Conservation (phyloP, 2,797 vertebrate species). For the Cheirogaleus major region DNA sequence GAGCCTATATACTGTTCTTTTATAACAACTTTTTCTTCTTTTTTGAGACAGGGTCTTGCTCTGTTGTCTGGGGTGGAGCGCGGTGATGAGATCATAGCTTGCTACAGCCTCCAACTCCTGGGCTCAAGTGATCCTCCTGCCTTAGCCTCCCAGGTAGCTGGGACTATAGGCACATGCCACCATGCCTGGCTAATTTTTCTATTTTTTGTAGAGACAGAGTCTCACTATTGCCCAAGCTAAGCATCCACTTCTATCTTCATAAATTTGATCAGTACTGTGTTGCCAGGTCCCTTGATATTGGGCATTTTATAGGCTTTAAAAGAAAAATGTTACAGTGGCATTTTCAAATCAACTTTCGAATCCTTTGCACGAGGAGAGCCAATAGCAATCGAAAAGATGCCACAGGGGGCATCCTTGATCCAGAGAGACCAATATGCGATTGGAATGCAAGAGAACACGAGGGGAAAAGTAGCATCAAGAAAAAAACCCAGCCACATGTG, state of each 20-base stretch:
- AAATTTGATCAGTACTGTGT: not conserved
- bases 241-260: not conserved
- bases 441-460: not conserved
- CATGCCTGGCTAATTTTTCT: too few relatives aligned
- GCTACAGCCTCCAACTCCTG: too few relatives aligned
- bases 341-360: slow-evolving; percentile 38
- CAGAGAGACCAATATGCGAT: not conserved
- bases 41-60: too few relatives aligned
- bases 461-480: accelerated
- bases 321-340: not conserved
- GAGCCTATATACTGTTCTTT: not conserved
- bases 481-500: not conserved
- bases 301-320: not conserved
- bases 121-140: too few relatives aligned
- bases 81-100: too few relatives aligned
- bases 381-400: not conserved
- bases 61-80: too few relatives aligned
- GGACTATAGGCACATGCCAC: too few relatives aligned
- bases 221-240: not conserved
- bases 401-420: not conserved
- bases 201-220: too few relatives aligned
- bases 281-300: not conserved
- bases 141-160: too few relatives aligned
- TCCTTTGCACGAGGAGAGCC: not conserved
- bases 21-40: not conserved